phyloP scores from a whole-genome alignment of 2,113 vertebrate species.

The Psittacula cyanocephala region DNA sequence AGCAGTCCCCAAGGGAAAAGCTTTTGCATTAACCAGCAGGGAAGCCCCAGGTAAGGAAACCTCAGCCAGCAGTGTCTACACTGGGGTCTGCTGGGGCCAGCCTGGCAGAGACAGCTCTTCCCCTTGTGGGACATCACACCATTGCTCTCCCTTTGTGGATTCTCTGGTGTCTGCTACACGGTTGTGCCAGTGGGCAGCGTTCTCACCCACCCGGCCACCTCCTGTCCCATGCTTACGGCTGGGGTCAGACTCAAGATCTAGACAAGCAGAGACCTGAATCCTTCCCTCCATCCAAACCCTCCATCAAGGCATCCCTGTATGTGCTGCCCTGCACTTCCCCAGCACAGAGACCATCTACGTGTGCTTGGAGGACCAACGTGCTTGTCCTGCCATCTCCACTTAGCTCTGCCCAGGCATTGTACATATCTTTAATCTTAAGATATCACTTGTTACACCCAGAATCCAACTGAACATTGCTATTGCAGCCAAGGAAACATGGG shows the following conservation, averaged over 20 bases:
- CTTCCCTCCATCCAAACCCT: background rate
- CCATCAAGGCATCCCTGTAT: background rate
- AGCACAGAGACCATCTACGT: fast-evolving
- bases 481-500: background rate
- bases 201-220: background rate
- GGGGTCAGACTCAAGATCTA: background rate
- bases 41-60: background rate
- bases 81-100: background rate
- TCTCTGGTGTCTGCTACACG: background rate
- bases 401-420: background rate
- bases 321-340: background rate
- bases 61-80: fast-evolving
- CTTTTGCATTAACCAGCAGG: fast-evolving
- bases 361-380: fast-evolving
- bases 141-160: background rate
- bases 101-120: background rate
- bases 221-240: background rate
- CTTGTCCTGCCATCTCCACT: background rate
- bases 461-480: background rate
- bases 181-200: background rate
- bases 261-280: background rate
- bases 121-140: fast-evolving
- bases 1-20: background rate
- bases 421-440: background rate
- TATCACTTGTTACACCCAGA: background rate